These are phyloP conservation scores for Tromatobia lineatoria DNA, from an alignment of 2,888 invertebrate genomes.

Conservation along the genomic window DNA sequence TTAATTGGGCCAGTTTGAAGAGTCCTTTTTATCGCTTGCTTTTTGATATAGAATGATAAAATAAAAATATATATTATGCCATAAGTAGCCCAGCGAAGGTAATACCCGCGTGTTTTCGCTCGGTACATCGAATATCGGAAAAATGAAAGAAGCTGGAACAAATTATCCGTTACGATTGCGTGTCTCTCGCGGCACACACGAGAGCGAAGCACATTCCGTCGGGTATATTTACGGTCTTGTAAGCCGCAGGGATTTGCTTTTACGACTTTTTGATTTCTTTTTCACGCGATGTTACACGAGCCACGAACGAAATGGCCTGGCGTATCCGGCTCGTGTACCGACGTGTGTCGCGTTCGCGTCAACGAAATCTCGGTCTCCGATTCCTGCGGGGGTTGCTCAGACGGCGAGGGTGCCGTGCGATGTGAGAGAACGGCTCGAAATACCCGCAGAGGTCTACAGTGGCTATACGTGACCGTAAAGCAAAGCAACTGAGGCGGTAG, in stretches of 20 bases:
- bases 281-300: constrained; percentile 51
- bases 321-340: constrained; percentile 1
- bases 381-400: constrained; percentile 32
- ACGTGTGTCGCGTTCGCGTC: not conserved
- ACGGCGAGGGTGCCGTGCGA: constrained; percentile 11
- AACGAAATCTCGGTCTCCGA: constrained; percentile 32
- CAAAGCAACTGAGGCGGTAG: constrained; percentile 20
- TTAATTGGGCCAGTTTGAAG: not conserved
- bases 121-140: not conserved
- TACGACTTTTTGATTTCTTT: constrained; percentile 64
- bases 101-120: not conserved
- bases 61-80: not conserved
- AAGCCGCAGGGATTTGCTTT: constrained; percentile 63
- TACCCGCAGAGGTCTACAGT: constrained; percentile 22
- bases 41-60: not conserved
- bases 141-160: not conserved
- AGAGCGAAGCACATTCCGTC: constrained; percentile 51
- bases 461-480: constrained; percentile 54
- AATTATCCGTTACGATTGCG: constrained; percentile 1
- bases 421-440: not conserved
- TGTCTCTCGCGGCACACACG: not conserved
- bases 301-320: constrained; percentile 7
- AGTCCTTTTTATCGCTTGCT: not conserved
- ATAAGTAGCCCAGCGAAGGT: not conserved
- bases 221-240: constrained; percentile 63